Evolutionary conservation across 2,113 vertebrate genomes (phyloP).

Genomic region (Cynoglossus semilaevis): DNA sequence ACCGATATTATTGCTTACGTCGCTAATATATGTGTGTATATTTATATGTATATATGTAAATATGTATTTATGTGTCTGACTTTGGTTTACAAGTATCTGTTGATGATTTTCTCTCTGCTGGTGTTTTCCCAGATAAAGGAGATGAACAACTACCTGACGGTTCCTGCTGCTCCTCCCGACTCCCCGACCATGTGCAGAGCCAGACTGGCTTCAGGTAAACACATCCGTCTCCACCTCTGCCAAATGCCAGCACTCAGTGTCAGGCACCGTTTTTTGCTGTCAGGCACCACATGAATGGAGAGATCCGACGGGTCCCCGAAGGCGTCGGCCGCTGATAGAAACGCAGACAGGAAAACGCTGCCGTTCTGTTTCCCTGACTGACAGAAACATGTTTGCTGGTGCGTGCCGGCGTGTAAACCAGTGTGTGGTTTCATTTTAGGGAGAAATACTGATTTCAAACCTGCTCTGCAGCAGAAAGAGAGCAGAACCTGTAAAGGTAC

Average conservation of each 20-base stretch:
- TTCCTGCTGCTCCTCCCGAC: conserved; percentile 83
- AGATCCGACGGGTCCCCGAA: not conserved
- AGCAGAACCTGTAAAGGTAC: conserved; percentile 58
- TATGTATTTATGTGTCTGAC: too few species aligned
- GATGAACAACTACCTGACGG: conserved; percentile 92
- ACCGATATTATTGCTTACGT: too few species aligned
- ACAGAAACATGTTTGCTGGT: conserved; percentile 51
- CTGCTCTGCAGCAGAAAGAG: conserved; percentile 56
- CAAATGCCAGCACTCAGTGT: conserved; percentile 4
- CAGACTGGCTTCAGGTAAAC: conserved; percentile 89
- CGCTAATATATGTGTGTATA: too few species aligned
- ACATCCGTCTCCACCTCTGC: not conserved
- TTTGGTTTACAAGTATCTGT: too few species aligned
- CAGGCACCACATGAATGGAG: not conserved
- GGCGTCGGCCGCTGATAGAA: not conserved
- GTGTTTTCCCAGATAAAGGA: conserved; percentile 65
- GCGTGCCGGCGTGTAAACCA: conserved; percentile 49
- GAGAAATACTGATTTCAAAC: conserved; percentile 64
- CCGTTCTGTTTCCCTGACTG: conserved; percentile 23
- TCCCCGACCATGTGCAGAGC: conserved; percentile 89
- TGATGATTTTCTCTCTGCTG: not conserved
- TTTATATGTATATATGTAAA: too few species aligned
- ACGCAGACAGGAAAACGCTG: not conserved
- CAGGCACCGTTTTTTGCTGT: conserved; percentile 7
- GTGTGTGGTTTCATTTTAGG: conserved; percentile 73